Evolutionary conservation across 2,113 vertebrate species (phyloP), one percentile per base, ranked within the genome.

Genomic region (Charadrius vociferus): DNA sequence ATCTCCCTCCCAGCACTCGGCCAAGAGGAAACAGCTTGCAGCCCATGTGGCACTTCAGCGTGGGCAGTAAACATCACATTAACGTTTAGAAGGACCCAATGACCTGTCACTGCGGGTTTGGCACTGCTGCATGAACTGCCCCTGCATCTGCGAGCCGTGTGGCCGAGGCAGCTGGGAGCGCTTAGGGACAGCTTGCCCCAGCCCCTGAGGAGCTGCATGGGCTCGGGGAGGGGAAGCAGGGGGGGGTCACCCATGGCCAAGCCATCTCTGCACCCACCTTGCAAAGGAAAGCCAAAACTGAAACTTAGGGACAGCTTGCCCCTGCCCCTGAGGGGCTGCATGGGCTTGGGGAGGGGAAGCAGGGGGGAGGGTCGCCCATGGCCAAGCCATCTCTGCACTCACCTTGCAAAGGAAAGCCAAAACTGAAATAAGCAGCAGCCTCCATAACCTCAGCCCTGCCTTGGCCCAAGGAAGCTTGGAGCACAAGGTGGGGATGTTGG

Each of bases 21-120:
- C 84, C 87, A 93, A 86, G 58, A 93, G 41, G 27, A 95, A 96
- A 92, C 96, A 98, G 96, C 96, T 97, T 97, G 96, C 82, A 74
- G 92, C 61, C 96, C 96, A 95, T 97, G 97, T 97, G 97, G 92
- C 80, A 37, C 80, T 90, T 75, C 68, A 72, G 63, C 1, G 2
- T 1, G 14, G 92, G 77, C 88, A 63, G 81, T 87, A 94, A 94
- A 93, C 94, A 93, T 93, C 61, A 30, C 63, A 87, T 85, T 85
- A 86, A 43, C 0, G n/a, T 87, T 91, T 67, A 74, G 29, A 62
- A 72, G 81, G 88, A 78, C 86, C 58, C 96, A 88, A 7, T 86
- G 90, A 90, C 87, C 89, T 95, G 88, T 95, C 95, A 96, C 55
- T 85, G 55, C 0, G 13, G 58, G 92, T 87, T 94, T 97, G 95